phyloP scores from a whole-genome alignment of 2,888 invertebrate species.

The Heteromyza rotundicornis region DNA sequence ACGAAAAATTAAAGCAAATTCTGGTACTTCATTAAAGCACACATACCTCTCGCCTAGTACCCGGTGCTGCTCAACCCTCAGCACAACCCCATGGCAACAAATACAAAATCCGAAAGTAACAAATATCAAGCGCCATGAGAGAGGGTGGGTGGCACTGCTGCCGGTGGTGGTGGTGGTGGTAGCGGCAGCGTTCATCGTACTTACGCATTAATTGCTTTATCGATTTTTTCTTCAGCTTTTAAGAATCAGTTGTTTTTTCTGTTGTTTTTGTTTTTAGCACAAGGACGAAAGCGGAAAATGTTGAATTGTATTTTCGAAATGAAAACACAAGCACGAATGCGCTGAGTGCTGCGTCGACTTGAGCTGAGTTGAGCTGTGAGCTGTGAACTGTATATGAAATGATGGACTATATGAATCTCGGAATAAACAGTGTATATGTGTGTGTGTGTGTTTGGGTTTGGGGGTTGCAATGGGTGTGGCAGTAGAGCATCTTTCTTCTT shows the following conservation, averaged over 20 bases:
- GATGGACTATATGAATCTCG: background rate
- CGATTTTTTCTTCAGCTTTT: constrained; percentile 42
- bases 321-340: constrained; percentile 10
- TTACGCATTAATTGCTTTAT: constrained; percentile 55
- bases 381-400: no score
- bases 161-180: background rate
- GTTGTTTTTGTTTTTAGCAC: constrained; percentile 40
- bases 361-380: background rate
- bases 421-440: background rate
- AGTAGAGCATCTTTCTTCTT: no score
- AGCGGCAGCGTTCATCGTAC: constrained; percentile 27
- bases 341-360: no score
- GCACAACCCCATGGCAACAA: background rate
- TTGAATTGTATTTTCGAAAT: constrained; percentile 15
- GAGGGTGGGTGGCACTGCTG: background rate
- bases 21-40: background rate
- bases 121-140: background rate
- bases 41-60: no score
- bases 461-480: no score
- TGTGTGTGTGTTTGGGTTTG: no score
- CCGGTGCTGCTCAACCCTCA: background rate
- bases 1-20: constrained; percentile 1
- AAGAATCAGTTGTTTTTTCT: constrained; percentile 1
- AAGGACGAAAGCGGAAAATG: constrained; percentile 36
- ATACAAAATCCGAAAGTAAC: background rate